Base-by-base conservation (phyloP, 2,797 vertebrate genomes). In the Pseudochaenichthys georgianus region DNA sequence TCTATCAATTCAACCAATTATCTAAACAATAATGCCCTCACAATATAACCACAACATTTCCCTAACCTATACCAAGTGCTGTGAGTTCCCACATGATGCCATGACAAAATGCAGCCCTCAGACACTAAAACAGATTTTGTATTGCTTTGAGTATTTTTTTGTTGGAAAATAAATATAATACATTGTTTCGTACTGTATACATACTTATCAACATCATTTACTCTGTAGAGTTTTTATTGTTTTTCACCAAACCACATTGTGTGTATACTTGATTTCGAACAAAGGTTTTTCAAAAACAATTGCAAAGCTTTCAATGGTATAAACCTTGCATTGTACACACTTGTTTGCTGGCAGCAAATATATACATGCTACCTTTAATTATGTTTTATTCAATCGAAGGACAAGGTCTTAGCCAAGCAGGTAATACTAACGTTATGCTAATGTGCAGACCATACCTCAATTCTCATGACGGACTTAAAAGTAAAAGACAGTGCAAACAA, bases 41-140 rank as follows among this genome's bases (percentile, higher is more conserved):
- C 5, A 48, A 5, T 7, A 66, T n/a, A 71, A 62, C 11, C 21
- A 50, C 67, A 78, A 19, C 47, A 7, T 38, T 38, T 38, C 8
- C 34, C 8, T 38, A 38, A 38, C 41, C 11, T 3, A 45, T 15
- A 55, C 43, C 34, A 59, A 46, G 61, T 21, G 3, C 34, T 65
- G 31, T 9, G 45, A 60, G 50, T 62, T 28, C 7, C 43, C 54
- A 13, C 4, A 19, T 1, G 53, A 47, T 8, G 15, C 13, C 19
- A 2, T 45, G 9, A 41, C n/a, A 73, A 58, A 3, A 17, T 19
- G 17, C 4, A 46, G 12, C 23, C 6, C 15, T 19, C 38, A 54
- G 48, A 67, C 47, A 43, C n/a, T 21, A 17, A 43, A 47, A 31
- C 8, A 1, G 16, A 50, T 48, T 23, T 38, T 46, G n/a, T 52